Evolutionary conservation across 2,797 vertebrate species (phyloP).

Genomic region (Neoniphon sammara): DNA sequence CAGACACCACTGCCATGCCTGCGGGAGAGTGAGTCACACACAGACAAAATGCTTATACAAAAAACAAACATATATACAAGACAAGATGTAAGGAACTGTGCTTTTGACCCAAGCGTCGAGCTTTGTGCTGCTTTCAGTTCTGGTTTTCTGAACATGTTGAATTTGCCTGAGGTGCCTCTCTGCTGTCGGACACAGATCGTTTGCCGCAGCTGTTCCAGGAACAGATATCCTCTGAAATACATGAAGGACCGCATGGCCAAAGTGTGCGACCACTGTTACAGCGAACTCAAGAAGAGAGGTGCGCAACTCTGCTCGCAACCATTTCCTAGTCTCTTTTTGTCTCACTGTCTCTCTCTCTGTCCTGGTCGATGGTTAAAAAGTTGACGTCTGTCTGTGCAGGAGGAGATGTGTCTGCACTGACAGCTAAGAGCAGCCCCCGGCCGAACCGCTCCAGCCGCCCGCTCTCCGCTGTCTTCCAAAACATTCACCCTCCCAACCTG

Average conservation of each 20-base stretch:
- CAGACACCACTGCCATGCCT: constrained; percentile 94
- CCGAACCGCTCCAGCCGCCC: constrained; percentile 86
- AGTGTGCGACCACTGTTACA: constrained; percentile 94
- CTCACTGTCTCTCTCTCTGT: neutral
- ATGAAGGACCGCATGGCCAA: constrained; percentile 94
- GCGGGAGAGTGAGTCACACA: constrained; percentile 88
- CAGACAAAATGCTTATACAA: constrained; percentile 1
- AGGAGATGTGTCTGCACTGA: constrained; percentile 67
- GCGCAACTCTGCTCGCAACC: constrained; percentile 29
- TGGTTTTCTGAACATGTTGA: neutral
- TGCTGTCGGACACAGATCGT: constrained; percentile 85
- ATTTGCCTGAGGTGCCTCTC: neutral
- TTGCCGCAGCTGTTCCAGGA: constrained; percentile 94
- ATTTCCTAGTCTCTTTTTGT: neutral
- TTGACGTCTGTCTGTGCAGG: constrained; percentile 74
- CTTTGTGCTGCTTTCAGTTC: neutral
- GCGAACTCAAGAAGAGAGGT: constrained; percentile 91
- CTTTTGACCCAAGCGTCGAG: neutral
- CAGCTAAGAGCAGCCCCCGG: constrained; percentile 84
- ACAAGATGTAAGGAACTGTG: neutral
- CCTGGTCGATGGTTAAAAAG: constrained; percentile 4
- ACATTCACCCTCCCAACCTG: constrained; percentile 91
- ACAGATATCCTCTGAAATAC: constrained; percentile 95
- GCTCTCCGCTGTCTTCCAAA: constrained; percentile 93
- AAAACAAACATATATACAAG: neutral